Evolutionary conservation across 2,797 vertebrate genomes (phyloP), one percentile per base, ranked within the genome.

Genomic region (Neopelma chrysocephalum): DNA sequence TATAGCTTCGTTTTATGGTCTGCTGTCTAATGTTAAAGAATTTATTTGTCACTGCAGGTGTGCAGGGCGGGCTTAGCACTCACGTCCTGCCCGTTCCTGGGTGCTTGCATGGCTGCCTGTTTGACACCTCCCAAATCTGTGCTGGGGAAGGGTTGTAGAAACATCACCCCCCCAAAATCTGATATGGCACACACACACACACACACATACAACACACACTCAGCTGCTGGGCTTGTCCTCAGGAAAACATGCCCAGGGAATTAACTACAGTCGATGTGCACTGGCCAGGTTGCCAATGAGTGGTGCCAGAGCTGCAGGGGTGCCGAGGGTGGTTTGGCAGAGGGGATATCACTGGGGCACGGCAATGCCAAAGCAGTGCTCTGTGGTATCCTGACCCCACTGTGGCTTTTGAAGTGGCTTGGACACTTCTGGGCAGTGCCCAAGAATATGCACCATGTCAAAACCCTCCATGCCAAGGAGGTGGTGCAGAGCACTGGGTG

Each of bases 21-120:
- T 79, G 7, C 89, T 75, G 72, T 86, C 84, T 82, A 36, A 36
- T 48, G 62, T 42, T 85, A 53, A 66, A 79, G 87, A 76, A 94
- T 90, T 60, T 76, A 93, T 91, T 96, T 89, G 89, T 82, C 82
- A 77, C 90, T 60, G 61, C 70, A 90, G 77, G 65, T 79, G 80
- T 73, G 66, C 58, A 47, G 14, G 62, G 58, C 77, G 79, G 70
- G n/a, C 43, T 72, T 48, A 89, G 51, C 83, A 10, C 42, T 60
- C 8, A 0, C 0, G 0, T 43, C 60, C 87, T 73, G 60, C 71
- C 64, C 0, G 0, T 31, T 76, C 40, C 64, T 42, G 42, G 32
- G 34, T 15, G 45, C 57, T 79, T 53, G 62, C 15, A 2, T 0
- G 1, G 75, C 70, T 62, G 43, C 42, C 66, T 87, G 75, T 43